Percentiles rank a stretch among this genome's conserved stretches.
Evolutionary conservation across 2,113 vertebrate genomes (phyloP).

Genomic region (Chrysochloris asiatica): DNA sequence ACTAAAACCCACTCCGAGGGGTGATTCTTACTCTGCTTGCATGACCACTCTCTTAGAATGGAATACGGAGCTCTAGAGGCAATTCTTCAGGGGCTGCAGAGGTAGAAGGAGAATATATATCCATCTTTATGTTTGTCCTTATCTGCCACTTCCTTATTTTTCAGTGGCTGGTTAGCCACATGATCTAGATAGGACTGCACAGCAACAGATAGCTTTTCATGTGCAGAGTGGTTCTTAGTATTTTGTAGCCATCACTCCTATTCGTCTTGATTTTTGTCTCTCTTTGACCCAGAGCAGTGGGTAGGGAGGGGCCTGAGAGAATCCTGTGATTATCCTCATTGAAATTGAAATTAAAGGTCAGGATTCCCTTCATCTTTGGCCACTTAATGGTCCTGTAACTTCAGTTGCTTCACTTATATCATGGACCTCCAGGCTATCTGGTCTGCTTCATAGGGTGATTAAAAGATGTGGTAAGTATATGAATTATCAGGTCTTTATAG

Average conservation of each 20-base stretch:
- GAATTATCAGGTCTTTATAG: background rate
- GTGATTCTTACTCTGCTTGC: slow-evolving; percentile 44
- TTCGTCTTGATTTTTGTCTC: background rate
- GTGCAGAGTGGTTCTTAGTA: background rate
- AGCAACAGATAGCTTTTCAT: background rate
- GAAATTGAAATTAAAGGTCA: background rate
- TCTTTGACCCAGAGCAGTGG: background rate
- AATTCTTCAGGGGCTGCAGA: background rate
- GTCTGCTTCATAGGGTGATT: too few species aligned
- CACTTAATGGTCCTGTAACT: background rate
- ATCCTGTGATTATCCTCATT: background rate
- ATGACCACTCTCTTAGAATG: slow-evolving; percentile 23
- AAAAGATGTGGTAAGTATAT: background rate
- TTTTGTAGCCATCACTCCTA: background rate
- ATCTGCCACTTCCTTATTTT: slow-evolving; percentile 6
- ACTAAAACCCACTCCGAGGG: slow-evolving; percentile 61
- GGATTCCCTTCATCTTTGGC: background rate
- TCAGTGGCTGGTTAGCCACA: slow-evolving; percentile 1
- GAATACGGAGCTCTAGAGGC: background rate
- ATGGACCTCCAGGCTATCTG: background rate
- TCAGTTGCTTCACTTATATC: background rate
- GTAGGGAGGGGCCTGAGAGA: background rate
- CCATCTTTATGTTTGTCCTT: slow-evolving; percentile 40
- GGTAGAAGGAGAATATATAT: background rate
- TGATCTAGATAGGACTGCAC: background rate